Base-by-base conservation (phyloP, 2,888 invertebrate species). In the Nephrotoma flavescens region DNA sequence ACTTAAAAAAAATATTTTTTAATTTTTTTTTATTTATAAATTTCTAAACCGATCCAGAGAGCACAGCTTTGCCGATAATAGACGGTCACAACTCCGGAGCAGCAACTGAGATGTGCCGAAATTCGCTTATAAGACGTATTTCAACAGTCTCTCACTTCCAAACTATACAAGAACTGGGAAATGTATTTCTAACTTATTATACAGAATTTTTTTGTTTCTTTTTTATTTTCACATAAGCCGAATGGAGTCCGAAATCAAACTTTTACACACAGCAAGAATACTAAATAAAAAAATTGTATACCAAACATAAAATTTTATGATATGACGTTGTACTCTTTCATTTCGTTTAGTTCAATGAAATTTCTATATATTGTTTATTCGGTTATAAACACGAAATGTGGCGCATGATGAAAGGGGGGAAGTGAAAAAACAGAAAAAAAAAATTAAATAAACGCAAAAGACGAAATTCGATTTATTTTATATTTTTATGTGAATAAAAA, bases 361-460 rank as follows among this genome's bases (percentile, higher is more conserved):
- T 71, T 71, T 71, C 71, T 71, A 31, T 71, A 71, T 71, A 71
- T 71, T 71, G 71, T 71, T 71, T 19, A 0, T 92, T 92, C 6
- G 94, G 98, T 88, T 92, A 93, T 0, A 92, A 94, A 84, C 91
- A 99, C 87, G 97, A 97, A 42, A 84, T 42, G 84, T 84, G 84
- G 84, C 84, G 84, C 84, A 84, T 84, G 84, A 41, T 42, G 42
- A 42, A 42, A 42, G 84, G 84, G 84, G 84, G 42, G 42, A 84
- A 84, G 42, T 42, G 42, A 15, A 42, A 42, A 84, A 42, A 84
- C 2, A 41, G 19, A 19, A 83, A 83, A 84, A 42, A 42, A 84
- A 84, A 84, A 31, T 31, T 31, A 41, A 42, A 15, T 84, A 42
- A 84, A 84, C 42, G 15, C 42, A n/a, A 84, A 84, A 84, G 42